Evolutionary conservation across 2,113 vertebrate species (phyloP).

Genomic region (Apteryx owenii): DNA sequence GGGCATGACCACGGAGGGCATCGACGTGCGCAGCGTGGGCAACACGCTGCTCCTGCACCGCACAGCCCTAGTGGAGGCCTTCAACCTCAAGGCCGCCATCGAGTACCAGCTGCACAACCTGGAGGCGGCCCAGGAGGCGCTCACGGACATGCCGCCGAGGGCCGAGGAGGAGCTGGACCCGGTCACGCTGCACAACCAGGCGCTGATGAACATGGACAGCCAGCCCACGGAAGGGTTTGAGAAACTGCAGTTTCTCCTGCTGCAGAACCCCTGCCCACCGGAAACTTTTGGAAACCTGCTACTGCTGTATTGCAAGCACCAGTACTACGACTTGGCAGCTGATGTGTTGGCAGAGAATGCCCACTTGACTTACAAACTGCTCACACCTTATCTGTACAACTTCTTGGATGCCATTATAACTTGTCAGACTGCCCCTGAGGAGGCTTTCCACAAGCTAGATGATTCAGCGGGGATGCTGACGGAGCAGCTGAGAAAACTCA

Average conservation of each 20-base stretch:
- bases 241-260: conserved; percentile 93
- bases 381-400: conserved; percentile 92
- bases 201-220: conserved; percentile 92
- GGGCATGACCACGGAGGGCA: conserved; percentile 91
- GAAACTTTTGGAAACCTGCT: conserved; percentile 96
- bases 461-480: conserved; percentile 86
- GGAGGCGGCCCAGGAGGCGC: conserved; percentile 86
- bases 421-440: conserved; percentile 93
- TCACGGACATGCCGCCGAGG: conserved; percentile 94
- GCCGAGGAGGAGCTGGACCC: conserved; percentile 94
- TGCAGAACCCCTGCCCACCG: conserved; percentile 91
- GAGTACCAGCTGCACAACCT: conserved; percentile 91
- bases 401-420: conserved; percentile 94
- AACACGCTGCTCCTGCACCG: conserved; percentile 93
- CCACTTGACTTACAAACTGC: conserved; percentile 93
- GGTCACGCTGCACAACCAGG: conserved; percentile 95
- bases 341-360: conserved; percentile 97
- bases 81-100: conserved; percentile 95
- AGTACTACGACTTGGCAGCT: conserved; percentile 94
- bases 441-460: conserved; percentile 93
- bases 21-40: conserved; percentile 92
- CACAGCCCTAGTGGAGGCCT: conserved; percentile 92
- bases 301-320: conserved; percentile 89
- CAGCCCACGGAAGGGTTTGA: conserved; percentile 93
- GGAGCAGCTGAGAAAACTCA: conserved; percentile 88